Evolutionary conservation across 2,113 vertebrate genomes (phyloP).

Genomic region (Elgaria multicarinata): DNA sequence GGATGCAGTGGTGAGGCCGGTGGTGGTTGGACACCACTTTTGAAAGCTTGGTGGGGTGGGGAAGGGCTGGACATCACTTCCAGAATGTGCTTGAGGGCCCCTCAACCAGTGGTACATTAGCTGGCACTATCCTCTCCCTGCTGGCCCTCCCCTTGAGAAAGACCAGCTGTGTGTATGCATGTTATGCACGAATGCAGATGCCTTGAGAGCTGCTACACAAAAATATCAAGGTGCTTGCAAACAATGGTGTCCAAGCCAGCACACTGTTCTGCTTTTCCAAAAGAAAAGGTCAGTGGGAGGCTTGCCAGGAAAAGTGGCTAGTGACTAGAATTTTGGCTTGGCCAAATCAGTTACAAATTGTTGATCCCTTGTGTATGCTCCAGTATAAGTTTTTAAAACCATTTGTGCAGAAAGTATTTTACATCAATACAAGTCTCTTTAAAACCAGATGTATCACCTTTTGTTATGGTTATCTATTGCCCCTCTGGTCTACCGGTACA

Average conservation of each 20-base stretch:
- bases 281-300: background rate
- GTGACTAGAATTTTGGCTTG: no score
- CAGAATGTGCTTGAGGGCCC: no score
- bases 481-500: background rate
- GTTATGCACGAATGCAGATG: background rate
- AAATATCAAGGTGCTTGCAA: background rate
- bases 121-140: background rate
- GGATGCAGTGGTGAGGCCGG: background rate
- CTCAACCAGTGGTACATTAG: background rate
- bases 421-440: constrained; percentile 26
- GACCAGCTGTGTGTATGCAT: no score
- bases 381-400: constrained; percentile 20
- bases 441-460: constrained; percentile 45
- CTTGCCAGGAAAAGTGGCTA: background rate
- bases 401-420: constrained; percentile 43
- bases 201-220: background rate
- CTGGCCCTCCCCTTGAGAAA: background rate
- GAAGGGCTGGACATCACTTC: background rate
- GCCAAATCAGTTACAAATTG: no score
- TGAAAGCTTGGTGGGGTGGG: no score
- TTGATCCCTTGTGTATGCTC: background rate
- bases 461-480: constrained; percentile 13
- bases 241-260: background rate
- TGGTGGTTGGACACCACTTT: no score
- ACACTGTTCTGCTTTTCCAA: background rate